Conservation (phyloP, 2,797 vertebrate genomes). For the Eurystomus glaucurus region DNA sequence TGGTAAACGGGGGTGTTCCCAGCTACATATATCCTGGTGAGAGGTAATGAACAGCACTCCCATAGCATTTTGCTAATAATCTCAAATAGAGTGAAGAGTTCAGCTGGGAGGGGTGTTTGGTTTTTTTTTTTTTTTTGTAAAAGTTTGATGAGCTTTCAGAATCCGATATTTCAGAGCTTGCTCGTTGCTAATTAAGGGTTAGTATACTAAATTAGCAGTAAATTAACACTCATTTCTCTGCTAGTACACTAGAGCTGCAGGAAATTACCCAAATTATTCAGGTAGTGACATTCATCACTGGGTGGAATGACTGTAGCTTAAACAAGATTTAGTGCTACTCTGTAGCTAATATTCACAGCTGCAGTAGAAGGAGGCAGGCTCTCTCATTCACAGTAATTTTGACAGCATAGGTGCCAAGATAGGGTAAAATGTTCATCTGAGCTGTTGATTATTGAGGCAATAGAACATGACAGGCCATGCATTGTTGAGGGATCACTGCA, state of each 20-base stretch:
- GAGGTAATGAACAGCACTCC: constrained; percentile 66
- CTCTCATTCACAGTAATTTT: constrained; percentile 48
- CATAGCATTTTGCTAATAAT: constrained; percentile 65
- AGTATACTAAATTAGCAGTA: constrained; percentile 81
- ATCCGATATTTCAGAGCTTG: constrained; percentile 70
- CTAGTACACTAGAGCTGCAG: constrained; percentile 73
- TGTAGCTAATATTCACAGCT: constrained; percentile 70
- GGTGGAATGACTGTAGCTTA: constrained; percentile 68
- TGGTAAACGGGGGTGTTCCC: constrained; percentile 59
- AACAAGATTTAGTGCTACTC: constrained; percentile 74
- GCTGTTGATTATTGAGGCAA: constrained; percentile 58
- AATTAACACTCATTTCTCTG: constrained; percentile 82
- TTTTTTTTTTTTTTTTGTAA: constrained; percentile 49
- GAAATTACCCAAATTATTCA: constrained; percentile 83
- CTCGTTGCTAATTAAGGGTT: constrained; percentile 79
- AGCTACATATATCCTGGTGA: constrained; percentile 55
- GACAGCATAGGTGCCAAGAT: constrained; percentile 14
- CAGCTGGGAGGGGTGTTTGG: constrained; percentile 44
- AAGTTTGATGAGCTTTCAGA: constrained; percentile 79
- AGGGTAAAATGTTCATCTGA: constrained; percentile 36
- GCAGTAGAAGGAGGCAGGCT: constrained; percentile 46
- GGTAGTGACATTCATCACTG: constrained; percentile 77
- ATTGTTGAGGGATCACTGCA: neutral
- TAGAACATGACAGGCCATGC: neutral
- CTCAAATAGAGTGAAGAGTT: constrained; percentile 63